Evolutionary conservation across 2,797 vertebrate species (phyloP).

Genomic region (Mallotus villosus): DNA sequence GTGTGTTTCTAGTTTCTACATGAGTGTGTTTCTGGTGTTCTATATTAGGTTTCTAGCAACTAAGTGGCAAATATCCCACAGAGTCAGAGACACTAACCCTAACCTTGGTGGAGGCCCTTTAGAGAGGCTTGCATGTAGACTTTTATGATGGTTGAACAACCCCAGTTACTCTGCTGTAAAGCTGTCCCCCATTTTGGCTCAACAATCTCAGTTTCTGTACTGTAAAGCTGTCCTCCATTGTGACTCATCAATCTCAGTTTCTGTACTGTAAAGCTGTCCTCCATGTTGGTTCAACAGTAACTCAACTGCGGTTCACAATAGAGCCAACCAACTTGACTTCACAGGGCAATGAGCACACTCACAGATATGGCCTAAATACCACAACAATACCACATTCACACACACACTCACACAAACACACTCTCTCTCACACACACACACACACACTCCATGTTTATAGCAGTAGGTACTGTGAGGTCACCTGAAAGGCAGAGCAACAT

Average conservation of each 20-base stretch:
- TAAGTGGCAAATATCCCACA: background rate
- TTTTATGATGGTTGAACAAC: background rate
- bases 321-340: background rate
- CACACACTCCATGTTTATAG: background rate
- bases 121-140: background rate
- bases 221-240: background rate
- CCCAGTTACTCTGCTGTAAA: background rate
- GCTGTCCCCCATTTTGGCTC: background rate
- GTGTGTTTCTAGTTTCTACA: too few species aligned
- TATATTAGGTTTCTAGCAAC: background rate
- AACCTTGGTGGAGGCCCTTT: background rate
- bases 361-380: conserved; percentile 24
- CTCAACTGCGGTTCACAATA: background rate
- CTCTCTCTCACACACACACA: background rate
- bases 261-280: background rate
- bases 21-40: too few species aligned
- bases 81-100: background rate
- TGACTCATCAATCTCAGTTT: background rate
- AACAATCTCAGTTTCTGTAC: background rate
- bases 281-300: background rate
- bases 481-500: background rate
- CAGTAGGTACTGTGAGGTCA: background rate
- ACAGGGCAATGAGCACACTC: conserved; percentile 12
- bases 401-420: background rate
- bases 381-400: background rate